These are phyloP conservation scores for Sphenopsis melanotis DNA, from an alignment of 2,797 vertebrate species.

Conservation along the genomic window DNA sequence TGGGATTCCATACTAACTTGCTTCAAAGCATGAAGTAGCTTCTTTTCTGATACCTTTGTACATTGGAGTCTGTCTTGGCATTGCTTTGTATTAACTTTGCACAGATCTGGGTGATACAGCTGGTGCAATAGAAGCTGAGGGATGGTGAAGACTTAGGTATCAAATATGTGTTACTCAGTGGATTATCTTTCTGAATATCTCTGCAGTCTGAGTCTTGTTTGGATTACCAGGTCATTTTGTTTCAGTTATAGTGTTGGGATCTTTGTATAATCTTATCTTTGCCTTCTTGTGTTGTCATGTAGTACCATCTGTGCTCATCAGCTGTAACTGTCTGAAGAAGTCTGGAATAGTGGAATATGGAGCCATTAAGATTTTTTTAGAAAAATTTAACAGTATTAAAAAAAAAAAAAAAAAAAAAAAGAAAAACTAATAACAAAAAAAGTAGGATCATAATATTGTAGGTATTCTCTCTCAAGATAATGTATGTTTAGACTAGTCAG, in stretches of 20 bases:
- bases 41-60: background rate
- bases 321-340: background rate
- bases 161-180: conserved; percentile 28
- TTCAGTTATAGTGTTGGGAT: background rate
- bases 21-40: background rate
- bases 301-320: background rate
- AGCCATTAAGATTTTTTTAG: background rate
- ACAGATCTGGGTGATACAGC: background rate
- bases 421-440: background rate
- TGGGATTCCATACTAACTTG: background rate
- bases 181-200: conserved; percentile 31
- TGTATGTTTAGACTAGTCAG: background rate
- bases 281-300: background rate
- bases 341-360: background rate
- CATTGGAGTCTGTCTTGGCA: background rate
- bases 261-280: background rate
- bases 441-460: background rate
- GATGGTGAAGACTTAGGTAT: background rate
- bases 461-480: background rate
- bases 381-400: background rate
- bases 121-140: background rate
- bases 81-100: background rate
- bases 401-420: background rate
- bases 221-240: background rate
- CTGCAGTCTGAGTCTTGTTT: conserved; percentile 27